These are phyloP conservation scores for Epinotia demarniana DNA, from an alignment of 2,888 invertebrate genomes.

Conservation along the genomic window DNA sequence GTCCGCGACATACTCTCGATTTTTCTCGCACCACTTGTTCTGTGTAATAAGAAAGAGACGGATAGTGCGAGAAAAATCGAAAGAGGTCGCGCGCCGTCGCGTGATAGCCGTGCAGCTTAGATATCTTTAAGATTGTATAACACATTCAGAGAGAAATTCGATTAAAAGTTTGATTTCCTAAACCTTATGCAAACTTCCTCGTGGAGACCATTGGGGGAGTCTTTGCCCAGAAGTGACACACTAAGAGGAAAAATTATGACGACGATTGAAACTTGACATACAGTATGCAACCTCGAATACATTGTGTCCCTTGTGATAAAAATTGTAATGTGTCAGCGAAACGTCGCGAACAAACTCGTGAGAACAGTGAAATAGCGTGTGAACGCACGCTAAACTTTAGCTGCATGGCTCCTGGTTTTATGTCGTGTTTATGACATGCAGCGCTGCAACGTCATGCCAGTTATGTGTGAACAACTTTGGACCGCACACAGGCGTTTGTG, in stretches of 20 bases:
- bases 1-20: too few species aligned
- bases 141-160: neutral
- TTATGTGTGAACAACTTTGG: slow-evolving; percentile 30
- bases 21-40: too few species aligned
- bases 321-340: slow-evolving; percentile 14
- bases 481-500: slow-evolving; percentile 17
- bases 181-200: neutral
- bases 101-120: too few species aligned
- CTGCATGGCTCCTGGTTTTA: slow-evolving; percentile 18
- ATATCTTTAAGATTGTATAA: neutral
- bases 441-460: slow-evolving; percentile 24
- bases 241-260: neutral
- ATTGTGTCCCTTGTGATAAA: slow-evolving; percentile 1
- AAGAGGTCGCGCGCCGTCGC: too few species aligned
- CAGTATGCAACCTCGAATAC: neutral
- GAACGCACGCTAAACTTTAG: slow-evolving; percentile 25
- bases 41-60: too few species aligned
- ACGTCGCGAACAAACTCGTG: slow-evolving; percentile 3
- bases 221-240: neutral
- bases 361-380: slow-evolving; percentile 9
- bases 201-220: neutral
- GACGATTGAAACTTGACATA: neutral
- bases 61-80: too few species aligned
- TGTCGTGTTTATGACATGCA: slow-evolving; percentile 33
- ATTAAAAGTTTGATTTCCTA: neutral